Evolutionary conservation across 2,888 invertebrate genomes (phyloP), one percentile per base, ranked within the genome.

Genomic region (Pristionchus japonicus): DNA sequence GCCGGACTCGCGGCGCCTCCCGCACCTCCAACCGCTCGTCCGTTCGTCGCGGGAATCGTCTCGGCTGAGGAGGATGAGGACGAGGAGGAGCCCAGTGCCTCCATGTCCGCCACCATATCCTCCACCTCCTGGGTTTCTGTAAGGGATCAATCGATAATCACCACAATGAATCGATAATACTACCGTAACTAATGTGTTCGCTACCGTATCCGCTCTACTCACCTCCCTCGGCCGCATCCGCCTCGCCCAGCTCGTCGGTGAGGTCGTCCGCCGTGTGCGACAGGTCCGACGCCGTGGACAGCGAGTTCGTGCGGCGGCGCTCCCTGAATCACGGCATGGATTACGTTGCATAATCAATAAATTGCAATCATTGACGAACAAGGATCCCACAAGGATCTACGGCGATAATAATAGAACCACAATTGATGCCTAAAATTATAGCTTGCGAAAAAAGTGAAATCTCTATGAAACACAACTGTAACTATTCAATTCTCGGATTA

Each of bases 271-370:
- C 40, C 1, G 87, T 83, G 74, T 89, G 88, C n/a, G 89, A 89
- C 31, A 88, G 47, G 80, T 90, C 90, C 20, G 90, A 90, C 0
- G 86, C 87, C 17, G 89, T 43, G 13, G 90, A 90, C 15, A 89
- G 86, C 17, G 88, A 40, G 27, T 87, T 43, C 17, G 90, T 70
- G 31, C 84, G 88, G 34, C 89, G 85, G 15, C 88, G 83, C 37
- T 90, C 90, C 82, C 90, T 90, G 52, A n/a, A n/a, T n/a, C n/a
- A n/a, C n/a, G n/a, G 85, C 61, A 43, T 13, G 23, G 27, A 3
- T 64, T 27, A 40, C 31, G n/a, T n/a, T n/a, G n/a, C n/a, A n/a
- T n/a, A n/a, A n/a, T n/a, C n/a, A n/a, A n/a, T n/a, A n/a, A n/a
- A n/a, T n/a, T n/a, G n/a, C n/a, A n/a, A n/a, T n/a, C n/a, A n/a